Evolutionary conservation across 2,888 invertebrate species (phyloP).

Genomic region (Erebia aethiops): DNA sequence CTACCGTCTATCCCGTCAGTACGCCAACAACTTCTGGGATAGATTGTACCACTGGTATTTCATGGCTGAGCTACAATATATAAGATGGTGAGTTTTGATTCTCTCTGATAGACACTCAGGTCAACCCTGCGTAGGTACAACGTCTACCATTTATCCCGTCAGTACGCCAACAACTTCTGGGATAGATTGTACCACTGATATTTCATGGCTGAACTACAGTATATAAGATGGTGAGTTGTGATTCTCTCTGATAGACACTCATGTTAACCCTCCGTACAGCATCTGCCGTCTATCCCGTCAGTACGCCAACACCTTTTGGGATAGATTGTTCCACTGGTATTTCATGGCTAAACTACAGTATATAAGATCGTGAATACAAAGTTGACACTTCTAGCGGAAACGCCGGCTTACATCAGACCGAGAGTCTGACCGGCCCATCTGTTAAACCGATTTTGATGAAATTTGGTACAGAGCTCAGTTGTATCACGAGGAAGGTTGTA

Average conservation of each 20-base stretch:
- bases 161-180: slow-evolving; percentile 38
- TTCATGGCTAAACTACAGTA: slow-evolving; percentile 19
- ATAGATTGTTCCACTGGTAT: slow-evolving; percentile 37
- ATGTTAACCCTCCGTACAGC: slow-evolving; percentile 57
- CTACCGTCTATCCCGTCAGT: slow-evolving; percentile 28
- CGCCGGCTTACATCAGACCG: no score
- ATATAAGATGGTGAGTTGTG: slow-evolving; percentile 39
- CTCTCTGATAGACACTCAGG: slow-evolving; percentile 53
- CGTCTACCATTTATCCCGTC: slow-evolving; percentile 26
- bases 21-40: slow-evolving; percentile 37
- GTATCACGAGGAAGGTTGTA: no score
- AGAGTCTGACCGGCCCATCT: no score
- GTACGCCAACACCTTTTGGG: slow-evolving; percentile 37
- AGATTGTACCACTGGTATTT: slow-evolving; percentile 36
- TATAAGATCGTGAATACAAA: slow-evolving; percentile 42
- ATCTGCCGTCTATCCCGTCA: slow-evolving; percentile 28
- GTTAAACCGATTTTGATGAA: no score
- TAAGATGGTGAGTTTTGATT: slow-evolving; percentile 37
- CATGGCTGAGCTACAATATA: slow-evolving; percentile 18
- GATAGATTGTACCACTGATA: slow-evolving; percentile 36
- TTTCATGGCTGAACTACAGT: slow-evolving; percentile 16
- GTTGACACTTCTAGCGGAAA: no score
- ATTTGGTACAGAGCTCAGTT: no score
- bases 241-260: slow-evolving; percentile 52
- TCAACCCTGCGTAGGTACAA: slow-evolving; percentile 61